Percentiles rank a stretch among this genome's conserved stretches.
Evolutionary conservation across 2,797 vertebrate genomes (phyloP).

Genomic region (Pitangus sulphuratus): DNA sequence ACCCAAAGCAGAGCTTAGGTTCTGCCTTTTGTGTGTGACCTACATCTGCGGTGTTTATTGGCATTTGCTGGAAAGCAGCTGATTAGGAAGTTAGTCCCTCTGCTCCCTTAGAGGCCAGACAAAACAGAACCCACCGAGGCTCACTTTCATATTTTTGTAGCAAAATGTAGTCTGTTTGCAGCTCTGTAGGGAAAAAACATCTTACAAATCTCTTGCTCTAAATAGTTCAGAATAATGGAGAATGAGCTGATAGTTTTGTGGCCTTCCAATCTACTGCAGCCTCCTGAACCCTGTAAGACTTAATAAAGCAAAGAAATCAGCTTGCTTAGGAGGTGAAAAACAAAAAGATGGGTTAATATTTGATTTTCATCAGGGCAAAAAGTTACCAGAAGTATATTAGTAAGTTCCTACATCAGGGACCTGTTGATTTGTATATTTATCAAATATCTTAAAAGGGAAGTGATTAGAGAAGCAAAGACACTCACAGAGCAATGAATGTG

Average conservation of each 20-base stretch:
- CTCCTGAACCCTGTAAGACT: not conserved
- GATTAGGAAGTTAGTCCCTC: not conserved
- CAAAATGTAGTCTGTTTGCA: not conserved
- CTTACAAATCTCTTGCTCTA: not conserved
- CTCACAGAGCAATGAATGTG: not conserved
- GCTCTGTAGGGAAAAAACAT: not conserved
- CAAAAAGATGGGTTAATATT: not conserved
- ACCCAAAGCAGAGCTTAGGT: not conserved
- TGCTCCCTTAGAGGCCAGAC: not conserved
- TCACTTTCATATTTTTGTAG: not conserved
- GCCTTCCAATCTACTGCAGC: not conserved
- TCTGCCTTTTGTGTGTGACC: not conserved
- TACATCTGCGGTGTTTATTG: not conserved
- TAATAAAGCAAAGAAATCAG: not conserved
- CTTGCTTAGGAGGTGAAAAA: not conserved
- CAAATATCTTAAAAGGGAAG: not conserved
- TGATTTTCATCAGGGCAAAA: not conserved
- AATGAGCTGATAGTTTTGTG: not conserved
- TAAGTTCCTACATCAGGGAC: not conserved
- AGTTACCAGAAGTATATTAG: not conserved
- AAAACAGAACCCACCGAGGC: not conserved
- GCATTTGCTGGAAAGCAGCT: accelerated
- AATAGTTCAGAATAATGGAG: not conserved
- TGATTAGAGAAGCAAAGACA: not conserved
- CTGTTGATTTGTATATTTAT: not conserved